Evolutionary conservation across 2,888 invertebrate genomes (phyloP), one percentile per base, ranked within the genome.

Genomic region (Hydriomena furcata): DNA sequence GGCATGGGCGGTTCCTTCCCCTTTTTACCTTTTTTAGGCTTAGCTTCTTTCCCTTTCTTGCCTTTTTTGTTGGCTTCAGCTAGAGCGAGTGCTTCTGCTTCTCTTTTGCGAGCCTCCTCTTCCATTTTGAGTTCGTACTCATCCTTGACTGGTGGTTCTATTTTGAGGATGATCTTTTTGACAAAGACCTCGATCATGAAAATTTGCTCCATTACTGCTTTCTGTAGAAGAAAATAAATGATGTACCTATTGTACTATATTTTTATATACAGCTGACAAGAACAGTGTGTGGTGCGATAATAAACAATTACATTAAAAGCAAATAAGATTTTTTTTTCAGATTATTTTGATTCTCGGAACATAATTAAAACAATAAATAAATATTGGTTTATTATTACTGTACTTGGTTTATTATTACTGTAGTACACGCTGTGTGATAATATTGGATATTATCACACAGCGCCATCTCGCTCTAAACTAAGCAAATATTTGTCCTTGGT

Each of bases 121-220:
- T 88, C 88, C 65, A 78, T 50, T 55, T 57, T 66, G 7, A 90
- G 67, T 69, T 90, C 90, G 32, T 81, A 88, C 58, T 79, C 89
- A 78, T 89, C 89, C 75, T 89, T 90, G 40, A 67, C 74, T 0
- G 80, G 80, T 48, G 89, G 89, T 49, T 86, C 88, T 46, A 89
- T 63, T 71, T 90, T 89, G 0, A 90, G 65, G 28, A 87, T 52
- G 5, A 89, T 87, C 56, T 76, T 86, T 61, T 87, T 87, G 3
- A 90, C 87, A 47, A 81, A 87, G 1, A 86, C 79, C 66, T 90
- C 90, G 17, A 90, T 82, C 88, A 90, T 87, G 45, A 89, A 90
- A 45, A 90, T 87, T 73, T 90, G 90, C 48, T 90, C 90, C 89
- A 89, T 89, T 50, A 1, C 25, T 32, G 7, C 1, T 37, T 13